Conservation (phyloP, 2,797 vertebrate genomes). For the Pyrocephalus nanus region DNA sequence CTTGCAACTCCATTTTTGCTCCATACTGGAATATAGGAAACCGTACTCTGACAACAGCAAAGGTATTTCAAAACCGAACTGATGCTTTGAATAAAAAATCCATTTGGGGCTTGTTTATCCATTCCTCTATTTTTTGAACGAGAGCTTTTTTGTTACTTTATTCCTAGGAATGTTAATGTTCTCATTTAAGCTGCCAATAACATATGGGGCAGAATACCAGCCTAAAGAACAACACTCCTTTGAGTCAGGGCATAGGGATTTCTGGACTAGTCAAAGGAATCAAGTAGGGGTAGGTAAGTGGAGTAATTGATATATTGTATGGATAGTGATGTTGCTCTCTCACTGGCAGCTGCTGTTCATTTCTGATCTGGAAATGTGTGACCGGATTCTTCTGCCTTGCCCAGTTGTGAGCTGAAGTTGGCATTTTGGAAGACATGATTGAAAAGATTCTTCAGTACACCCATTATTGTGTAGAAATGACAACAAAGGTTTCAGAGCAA, state of each 20-base stretch:
- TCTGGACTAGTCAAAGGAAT: neutral
- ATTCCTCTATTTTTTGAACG: neutral
- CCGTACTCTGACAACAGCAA: neutral
- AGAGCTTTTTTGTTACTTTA: neutral
- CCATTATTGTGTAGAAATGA: neutral
- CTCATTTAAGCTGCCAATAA: neutral
- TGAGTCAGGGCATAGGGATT: neutral
- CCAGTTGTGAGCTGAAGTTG: neutral
- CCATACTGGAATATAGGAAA: neutral
- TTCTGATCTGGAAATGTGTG: neutral
- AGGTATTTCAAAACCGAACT: neutral
- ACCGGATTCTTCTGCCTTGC: neutral
- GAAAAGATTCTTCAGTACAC: neutral
- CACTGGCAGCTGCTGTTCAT: neutral
- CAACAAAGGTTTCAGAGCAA: neutral
- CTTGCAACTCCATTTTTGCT: neutral
- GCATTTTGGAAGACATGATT: neutral
- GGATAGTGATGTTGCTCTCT: neutral
- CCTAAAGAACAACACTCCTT: neutral
- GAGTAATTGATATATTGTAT: neutral
- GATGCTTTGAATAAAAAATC: neutral
- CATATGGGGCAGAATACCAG: neutral
- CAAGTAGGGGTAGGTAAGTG: neutral
- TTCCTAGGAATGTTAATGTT: neutral
- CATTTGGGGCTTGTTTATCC: neutral